Base-by-base conservation (phyloP, 2,888 invertebrate species). In the Drosophila birchii region DNA sequence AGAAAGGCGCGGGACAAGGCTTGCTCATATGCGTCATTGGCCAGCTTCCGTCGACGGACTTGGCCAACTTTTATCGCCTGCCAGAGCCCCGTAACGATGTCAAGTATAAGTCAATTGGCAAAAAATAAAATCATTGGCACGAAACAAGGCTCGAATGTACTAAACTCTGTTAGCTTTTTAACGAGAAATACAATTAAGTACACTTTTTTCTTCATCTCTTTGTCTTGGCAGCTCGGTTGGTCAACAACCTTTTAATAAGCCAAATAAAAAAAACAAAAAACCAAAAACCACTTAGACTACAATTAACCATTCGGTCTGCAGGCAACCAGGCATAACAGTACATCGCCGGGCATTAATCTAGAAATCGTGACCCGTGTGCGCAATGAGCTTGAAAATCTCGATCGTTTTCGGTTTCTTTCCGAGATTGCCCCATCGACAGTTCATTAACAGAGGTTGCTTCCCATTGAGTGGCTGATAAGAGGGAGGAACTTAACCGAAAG, bases 21-120 rank as follows among this genome's bases (percentile, higher is more conserved):
- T 75, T 53, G 47, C 47, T 18, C 32, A 70, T 49, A 66, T 54
- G 56, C 68, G 70, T 58, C 66, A 61, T 78, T 79, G 54, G 71
- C 62, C 75, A 79, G 75, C 75, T 75, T 75, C 75, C 75, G 75
- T 49, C 45, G 36, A 34, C 38, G 55, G 45, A 69, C 60, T 54
- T 75, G 75, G 62, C 75, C 68, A 75, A 68, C 53, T 62, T 75
- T 67, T 73, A 57, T 61, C 34, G 61, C 26, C 47, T 23, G 70
- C 44, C 47, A 51, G 38, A 43, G 55, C 38, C 60, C 60, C 70
- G 47, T 55, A 73, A 66, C 58, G 38, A 70, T 75, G 75, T 75
- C 75, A 75, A 75, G 75, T 75, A 75, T 63, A 75, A 70, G 70
- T 64, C 63, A 75, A 70, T 75, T 75, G 75, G 70, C 75, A 49